These are phyloP conservation scores for Diachrysia chrysitis DNA, from an alignment of 2,888 invertebrate genomes.

Conservation along the genomic window DNA sequence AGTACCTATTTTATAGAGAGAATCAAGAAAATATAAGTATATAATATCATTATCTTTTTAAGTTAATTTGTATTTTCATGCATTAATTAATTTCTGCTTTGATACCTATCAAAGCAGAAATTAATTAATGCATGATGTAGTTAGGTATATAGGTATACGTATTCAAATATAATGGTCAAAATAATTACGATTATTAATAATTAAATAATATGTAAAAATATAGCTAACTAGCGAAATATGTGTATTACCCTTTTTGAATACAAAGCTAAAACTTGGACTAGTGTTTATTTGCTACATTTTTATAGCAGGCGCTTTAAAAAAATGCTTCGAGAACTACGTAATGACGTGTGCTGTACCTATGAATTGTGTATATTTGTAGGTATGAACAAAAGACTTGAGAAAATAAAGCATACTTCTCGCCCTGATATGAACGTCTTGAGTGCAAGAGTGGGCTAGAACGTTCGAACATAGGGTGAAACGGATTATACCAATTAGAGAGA, in stretches of 20 bases:
- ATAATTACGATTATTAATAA: too few relatives aligned
- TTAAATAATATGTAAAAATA: too few relatives aligned
- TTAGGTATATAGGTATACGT: too few relatives aligned
- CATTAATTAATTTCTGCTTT: too few relatives aligned
- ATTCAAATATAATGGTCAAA: too few relatives aligned
- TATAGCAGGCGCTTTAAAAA: slow-evolving; percentile 27
- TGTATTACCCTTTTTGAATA: neutral
- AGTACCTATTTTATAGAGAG: neutral
- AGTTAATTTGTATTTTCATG: too few relatives aligned
- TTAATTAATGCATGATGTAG: too few relatives aligned
- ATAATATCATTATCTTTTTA: too few relatives aligned
- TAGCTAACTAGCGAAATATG: too few relatives aligned
- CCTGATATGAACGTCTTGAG: slow-evolving; percentile 60
- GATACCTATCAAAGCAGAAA: too few relatives aligned
- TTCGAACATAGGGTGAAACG: slow-evolving; percentile 63
- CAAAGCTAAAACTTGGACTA: neutral
- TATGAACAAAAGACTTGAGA: slow-evolving; percentile 21
- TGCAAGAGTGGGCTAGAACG: slow-evolving; percentile 64
- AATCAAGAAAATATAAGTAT: neutral
- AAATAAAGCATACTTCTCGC: slow-evolving; percentile 37
- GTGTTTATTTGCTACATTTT: slow-evolving; percentile 18
- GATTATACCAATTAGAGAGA: slow-evolving; percentile 85
- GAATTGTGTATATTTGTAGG: neutral
- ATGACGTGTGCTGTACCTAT: neutral
- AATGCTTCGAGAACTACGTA: neutral